A percentile compares a stretch with the other conserved stretches of the same genome.
Conservation (phyloP, 2,797 vertebrate genomes). For the Anabacerthia variegaticeps region DNA sequence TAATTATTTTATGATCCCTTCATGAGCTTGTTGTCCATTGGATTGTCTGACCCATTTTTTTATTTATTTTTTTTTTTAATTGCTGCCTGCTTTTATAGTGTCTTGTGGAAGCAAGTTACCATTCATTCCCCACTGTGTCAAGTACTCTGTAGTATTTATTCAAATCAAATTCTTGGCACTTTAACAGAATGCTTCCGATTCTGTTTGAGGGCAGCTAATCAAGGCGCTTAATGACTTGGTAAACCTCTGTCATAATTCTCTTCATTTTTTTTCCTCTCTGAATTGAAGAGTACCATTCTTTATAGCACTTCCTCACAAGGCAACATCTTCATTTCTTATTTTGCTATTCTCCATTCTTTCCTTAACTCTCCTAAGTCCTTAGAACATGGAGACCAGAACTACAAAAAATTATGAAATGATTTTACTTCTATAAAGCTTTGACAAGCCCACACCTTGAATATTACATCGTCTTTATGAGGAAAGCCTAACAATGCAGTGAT, state of each 20-base stretch:
- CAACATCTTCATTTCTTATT: neutral
- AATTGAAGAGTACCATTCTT: rapidly evolving
- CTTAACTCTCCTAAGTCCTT: neutral
- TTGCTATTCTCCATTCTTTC: neutral
- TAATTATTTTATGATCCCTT: neutral
- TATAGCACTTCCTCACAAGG: neutral
- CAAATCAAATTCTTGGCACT: neutral
- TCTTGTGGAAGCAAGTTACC: neutral
- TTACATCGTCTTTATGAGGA: neutral
- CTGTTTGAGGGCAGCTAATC: neutral
- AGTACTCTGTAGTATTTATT: neutral
- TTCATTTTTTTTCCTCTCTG: neutral
- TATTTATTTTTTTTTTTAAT: neutral
- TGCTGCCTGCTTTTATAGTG: neutral
- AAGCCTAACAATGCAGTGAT: neutral
- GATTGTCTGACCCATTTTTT: neutral
- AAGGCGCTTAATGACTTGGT: neutral
- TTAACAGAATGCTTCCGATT: neutral
- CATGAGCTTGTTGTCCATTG: neutral
- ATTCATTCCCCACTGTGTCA: neutral
- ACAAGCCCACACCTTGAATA: neutral
- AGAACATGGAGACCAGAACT: neutral
- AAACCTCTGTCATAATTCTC: neutral
- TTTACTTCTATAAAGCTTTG: neutral
- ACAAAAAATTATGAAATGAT: neutral